Evolutionary conservation across 2,888 invertebrate genomes (phyloP).

Genomic region (Andrena marginata): DNA sequence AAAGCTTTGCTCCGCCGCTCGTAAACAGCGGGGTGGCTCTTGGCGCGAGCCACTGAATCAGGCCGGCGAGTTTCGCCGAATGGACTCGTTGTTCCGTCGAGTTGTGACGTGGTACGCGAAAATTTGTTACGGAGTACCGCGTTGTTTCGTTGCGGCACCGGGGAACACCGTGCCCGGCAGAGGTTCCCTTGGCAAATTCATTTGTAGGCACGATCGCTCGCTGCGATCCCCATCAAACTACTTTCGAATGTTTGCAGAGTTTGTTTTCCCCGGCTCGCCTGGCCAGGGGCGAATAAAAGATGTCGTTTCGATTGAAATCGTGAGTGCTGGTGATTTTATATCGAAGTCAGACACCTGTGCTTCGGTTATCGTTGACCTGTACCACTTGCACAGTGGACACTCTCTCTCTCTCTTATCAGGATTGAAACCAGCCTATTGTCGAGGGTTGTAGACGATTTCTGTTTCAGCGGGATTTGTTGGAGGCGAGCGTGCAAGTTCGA

Average conservation of each 20-base stretch:
- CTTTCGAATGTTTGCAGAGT: neutral
- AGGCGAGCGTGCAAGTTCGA: neutral
- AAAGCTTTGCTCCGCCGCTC: slow-evolving; percentile 9
- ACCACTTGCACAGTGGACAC: neutral
- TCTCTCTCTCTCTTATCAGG: neutral
- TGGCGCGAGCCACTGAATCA: slow-evolving; percentile 9
- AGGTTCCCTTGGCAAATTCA: neutral
- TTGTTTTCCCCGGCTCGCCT: too few relatives aligned
- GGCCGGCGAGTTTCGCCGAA: slow-evolving; percentile 6
- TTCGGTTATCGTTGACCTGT: neutral
- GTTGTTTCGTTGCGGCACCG: neutral
- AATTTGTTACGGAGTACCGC: slow-evolving; percentile 9
- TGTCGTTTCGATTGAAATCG: too few relatives aligned
- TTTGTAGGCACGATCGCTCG: neutral
- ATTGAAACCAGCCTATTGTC: neutral
- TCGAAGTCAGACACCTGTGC: neutral
- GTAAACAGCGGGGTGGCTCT: slow-evolving; percentile 18
- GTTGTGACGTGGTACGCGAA: slow-evolving; percentile 17
- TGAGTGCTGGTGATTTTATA: too few relatives aligned
- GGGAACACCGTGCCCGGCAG: neutral
- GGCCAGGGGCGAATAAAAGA: too few relatives aligned
- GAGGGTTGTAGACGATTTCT: neutral
- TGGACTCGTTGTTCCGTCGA: slow-evolving; percentile 28
- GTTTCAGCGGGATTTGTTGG: neutral
- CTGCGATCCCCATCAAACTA: slow-evolving; percentile 9